A percentile compares a stretch with the other conserved stretches of the same genome.
Evolutionary conservation across 2,797 vertebrate species (phyloP).

Genomic region (Arnoldichthys spilopterus): DNA sequence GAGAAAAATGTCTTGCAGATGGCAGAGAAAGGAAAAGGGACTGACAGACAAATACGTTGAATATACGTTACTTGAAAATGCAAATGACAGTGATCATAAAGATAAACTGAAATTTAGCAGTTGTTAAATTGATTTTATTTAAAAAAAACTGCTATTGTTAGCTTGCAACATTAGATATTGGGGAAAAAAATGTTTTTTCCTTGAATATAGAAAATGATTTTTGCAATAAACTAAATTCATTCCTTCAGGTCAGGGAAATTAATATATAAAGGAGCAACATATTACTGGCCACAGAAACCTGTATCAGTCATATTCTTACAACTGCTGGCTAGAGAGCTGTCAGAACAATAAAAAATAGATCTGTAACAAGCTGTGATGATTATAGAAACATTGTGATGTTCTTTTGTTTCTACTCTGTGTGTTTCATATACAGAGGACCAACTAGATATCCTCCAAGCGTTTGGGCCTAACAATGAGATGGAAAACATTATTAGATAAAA

Average conservation of each 20-base stretch:
- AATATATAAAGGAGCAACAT: neutral
- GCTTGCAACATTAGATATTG: too few species aligned
- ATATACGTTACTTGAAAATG: too few species aligned
- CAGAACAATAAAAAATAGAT: neutral
- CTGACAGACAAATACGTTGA: too few species aligned
- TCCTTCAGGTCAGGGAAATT: neutral
- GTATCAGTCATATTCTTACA: neutral
- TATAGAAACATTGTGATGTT: neutral
- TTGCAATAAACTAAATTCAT: neutral
- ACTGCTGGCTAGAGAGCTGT: neutral
- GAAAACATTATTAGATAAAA: constrained; percentile 15
- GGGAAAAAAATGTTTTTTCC: too few species aligned
- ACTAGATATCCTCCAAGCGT: neutral
- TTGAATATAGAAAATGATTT: too few species aligned
- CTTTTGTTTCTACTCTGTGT: neutral
- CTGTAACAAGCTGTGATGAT: neutral
- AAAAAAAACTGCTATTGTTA: too few species aligned
- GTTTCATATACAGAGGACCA: neutral
- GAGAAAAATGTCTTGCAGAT: too few species aligned
- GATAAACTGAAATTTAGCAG: too few species aligned
- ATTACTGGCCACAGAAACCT: neutral
- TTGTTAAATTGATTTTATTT: too few species aligned
- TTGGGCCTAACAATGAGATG: neutral
- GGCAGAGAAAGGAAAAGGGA: too few species aligned
- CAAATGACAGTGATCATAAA: too few species aligned